Base-by-base conservation (phyloP, 2,113 vertebrate species). In the Mus musculus region DNA sequence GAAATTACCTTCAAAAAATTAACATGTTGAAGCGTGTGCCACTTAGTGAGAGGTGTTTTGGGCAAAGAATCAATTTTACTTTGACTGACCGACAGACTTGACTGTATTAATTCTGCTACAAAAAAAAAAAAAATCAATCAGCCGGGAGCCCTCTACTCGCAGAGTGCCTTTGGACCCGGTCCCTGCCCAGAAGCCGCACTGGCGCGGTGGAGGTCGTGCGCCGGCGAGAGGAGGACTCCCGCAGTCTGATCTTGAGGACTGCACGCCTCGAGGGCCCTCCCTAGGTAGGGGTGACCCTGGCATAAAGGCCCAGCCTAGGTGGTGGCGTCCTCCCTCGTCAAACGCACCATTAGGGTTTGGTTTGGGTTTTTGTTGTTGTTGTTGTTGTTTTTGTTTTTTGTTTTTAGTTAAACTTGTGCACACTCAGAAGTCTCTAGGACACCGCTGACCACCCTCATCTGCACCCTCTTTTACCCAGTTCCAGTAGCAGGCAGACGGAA, bases 61-160 rank as follows among this genome's bases (percentile, higher is more conserved):
- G 98, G 96, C 97, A 97, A 98, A 97, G 98, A 97, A 95, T 98
- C 98, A 96, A 96, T 98, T 98, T 97, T 94, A 90, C 92, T 90
- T 82, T 96, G 98, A 97, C 94, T 97, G 98, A 97, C 97, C 97
- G 89, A 85, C 91, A 85, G 92, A 46, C 89, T 97, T 65, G 97
- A 80, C 96, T 96, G 80, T 89, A 95, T 98, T 97, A 96, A 96
- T 93, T 91, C 88, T 92, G 95, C 73, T 93, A 77, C 95, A 82
- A 39, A 49, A 20, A 61, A 30, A 30, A 59, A 19, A 87, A 96
- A 91, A 69, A 97, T 96, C 95, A 88, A 89, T 95, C 92, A 94
- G 81, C 91, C 91, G 80, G 36, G 92, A 97, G 84, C 75, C 92
- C 46, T 82, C 75, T 22, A 84, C 93, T 46, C 84, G 26, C 76